Evolutionary conservation across 1,140 invertebrate genomes (phyloP), one percentile per base, ranked within the genome.

Genomic region (Drosophila ercepeae): DNA sequence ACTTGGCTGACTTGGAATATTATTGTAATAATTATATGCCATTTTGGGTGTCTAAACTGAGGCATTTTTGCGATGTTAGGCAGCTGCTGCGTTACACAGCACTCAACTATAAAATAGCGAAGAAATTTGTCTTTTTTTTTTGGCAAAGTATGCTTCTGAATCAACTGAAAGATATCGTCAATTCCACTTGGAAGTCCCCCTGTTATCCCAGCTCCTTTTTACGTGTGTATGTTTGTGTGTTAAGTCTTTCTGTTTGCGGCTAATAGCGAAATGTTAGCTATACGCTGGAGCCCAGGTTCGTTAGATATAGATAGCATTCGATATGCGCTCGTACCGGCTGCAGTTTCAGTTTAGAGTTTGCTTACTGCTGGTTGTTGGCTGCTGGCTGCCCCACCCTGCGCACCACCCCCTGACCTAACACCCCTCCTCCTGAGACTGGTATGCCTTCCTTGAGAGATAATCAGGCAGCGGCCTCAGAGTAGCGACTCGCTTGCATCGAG

Each of bases 181-280:
- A n/a, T n/a, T n/a, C n/a, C n/a, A n/a, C n/a, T 9, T 13, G 3
- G 16, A 2, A 46, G 16, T 34, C 9, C 14, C 13, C 7, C 4
- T 42, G 14, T 50, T 1, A n/a, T 3, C 19, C 8, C 25, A 9
- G 14, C 11, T 55, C 69, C 23, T 57, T 65, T 46, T 36, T 8
- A 16, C 19, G 13, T 19, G 29, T 63, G 52, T 55, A 46, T 59
- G 21, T 46, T n/a, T n/a, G n/a, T n/a, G 50, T 65, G 41, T 76
- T 55, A 63, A 53, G 52, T 78, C 57, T 88, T 77, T 82, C 75
- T 71, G 79, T 82, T 86, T 70, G 78, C 64, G 72, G 81, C 82
- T 88, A 88, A 88, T 88, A 88, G 82, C 82, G 63, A 88, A 88
- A 88, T 88, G 82, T 88, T 86, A 69, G 82, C 78, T 84, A 82